Evolutionary conservation across 1,140 invertebrate genomes (phyloP), one percentile per base, ranked within the genome.

Genomic region (Ostrea edulis): DNA sequence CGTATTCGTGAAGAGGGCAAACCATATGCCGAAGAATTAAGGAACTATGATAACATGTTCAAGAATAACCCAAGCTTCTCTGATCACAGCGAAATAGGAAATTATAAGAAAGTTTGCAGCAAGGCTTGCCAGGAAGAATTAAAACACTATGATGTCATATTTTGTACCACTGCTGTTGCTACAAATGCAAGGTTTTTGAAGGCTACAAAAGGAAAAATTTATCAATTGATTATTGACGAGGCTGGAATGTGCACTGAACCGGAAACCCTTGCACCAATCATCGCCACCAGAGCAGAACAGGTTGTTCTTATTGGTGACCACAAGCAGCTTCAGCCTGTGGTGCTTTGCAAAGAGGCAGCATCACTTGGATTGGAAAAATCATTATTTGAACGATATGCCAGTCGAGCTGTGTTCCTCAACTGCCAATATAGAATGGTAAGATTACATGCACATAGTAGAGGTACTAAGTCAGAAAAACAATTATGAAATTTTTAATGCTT

Each of bases 241-340:
- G 89, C 89, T 86, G 93, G 91, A 20, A 93, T 93, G 93, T 92
- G 92, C 77, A 91, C 90, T 5, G 93, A 94, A 87, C 93, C 93
- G 62, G 91, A 93, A 84, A 91, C 86, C 84, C 62, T 94, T 87
- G 89, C 92, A 44, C 91, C 93, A 44, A 91, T 94, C 51, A 87
- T 91, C 0, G 87, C 81, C 52, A 89, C 84, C 12, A 84, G 87
- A 35, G 89, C 91, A 35, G 68, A 89, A 55, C 93, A 93, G 81
- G 90, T 94, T n/a, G 92, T 94, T 29, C 88, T 94, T 12, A 93
- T 94, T 85, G 93, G 93, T 25, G 93, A 94, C 82, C 93, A 93
- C 68, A 92, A 92, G 87, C 93, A 94, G 85, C 91, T 94, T 22
- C 89, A 90, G 17, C 93, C 93, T 22, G 90, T 94, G 35, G 87